phyloP scores from a whole-genome alignment of 2,113 vertebrate species.

The Dunckerocampus dactyliophorus region DNA sequence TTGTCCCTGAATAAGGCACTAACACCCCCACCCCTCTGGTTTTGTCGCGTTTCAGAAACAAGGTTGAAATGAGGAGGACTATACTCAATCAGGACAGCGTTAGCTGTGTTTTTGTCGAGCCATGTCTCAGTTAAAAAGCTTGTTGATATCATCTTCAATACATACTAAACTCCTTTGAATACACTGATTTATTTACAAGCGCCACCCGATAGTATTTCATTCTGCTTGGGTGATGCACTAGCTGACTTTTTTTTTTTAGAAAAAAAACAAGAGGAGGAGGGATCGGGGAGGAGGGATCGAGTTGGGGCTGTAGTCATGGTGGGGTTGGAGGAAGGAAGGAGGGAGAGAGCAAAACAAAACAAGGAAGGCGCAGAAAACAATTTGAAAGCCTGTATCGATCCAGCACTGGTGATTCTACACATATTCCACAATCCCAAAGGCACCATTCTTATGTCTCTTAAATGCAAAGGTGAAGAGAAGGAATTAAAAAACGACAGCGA shows the following conservation, averaged over 20 bases:
- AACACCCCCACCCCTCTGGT: too few species aligned
- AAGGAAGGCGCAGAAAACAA: conserved; percentile 74
- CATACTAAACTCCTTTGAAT: conserved; percentile 68
- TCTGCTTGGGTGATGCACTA: conserved; percentile 47
- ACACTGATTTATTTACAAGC: conserved; percentile 72
- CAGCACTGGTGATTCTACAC: conserved; percentile 79
- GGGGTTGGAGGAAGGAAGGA: conserved; percentile 6
- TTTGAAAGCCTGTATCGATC: conserved; percentile 84
- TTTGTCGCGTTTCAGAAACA: too few species aligned
- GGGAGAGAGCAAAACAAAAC: conserved; percentile 58
- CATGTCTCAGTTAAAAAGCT: too few species aligned
- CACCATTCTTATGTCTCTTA: conserved; percentile 75
- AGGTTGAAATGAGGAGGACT: too few species aligned
- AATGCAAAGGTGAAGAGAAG: conserved; percentile 80
- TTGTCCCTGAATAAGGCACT: too few species aligned
- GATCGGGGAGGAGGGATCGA: conserved; percentile 4
- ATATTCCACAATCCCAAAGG: conserved; percentile 75
- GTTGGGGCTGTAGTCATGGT: conserved; percentile 27
- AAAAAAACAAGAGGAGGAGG: conserved; percentile 5
- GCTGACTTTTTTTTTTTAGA: conserved; percentile 24
- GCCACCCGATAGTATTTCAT: conserved; percentile 53
- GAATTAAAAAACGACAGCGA: conserved; percentile 81
- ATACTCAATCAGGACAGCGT: too few species aligned
- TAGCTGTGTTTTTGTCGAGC: too few species aligned
- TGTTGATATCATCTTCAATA: conserved; percentile 74